Conservation (phyloP, 2,113 vertebrate genomes). For the Zosterops hypoxanthus region DNA sequence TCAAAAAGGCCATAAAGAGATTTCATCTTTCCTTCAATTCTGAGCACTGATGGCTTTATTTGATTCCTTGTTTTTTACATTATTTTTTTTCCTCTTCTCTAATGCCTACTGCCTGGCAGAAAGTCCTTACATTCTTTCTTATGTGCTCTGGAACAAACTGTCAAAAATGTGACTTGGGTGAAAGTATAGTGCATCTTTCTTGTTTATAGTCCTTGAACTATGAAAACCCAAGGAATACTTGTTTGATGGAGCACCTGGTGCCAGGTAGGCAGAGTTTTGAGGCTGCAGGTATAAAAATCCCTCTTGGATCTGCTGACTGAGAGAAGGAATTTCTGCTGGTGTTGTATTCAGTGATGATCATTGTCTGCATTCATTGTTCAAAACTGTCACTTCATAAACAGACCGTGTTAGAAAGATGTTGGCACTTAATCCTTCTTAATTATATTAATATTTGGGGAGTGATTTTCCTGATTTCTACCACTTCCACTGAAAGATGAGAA, state of each 20-base stretch:
- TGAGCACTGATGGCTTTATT: not conserved
- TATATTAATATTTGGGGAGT: not conserved
- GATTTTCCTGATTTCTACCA: not conserved
- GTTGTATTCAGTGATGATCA: not conserved
- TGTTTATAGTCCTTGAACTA: slow-evolving; percentile 24
- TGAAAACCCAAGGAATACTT: not conserved
- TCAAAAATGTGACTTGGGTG: not conserved
- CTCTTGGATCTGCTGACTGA: not conserved
- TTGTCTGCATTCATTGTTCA: not conserved
- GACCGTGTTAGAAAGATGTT: not conserved
- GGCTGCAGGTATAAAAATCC: not conserved
- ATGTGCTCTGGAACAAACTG: not conserved
- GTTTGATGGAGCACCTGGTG: not conserved
- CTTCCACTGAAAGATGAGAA: not conserved
- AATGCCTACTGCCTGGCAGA: not conserved
- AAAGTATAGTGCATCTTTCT: slow-evolving; percentile 9
- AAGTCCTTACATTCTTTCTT: slow-evolving; percentile 16
- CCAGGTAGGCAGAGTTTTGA: not conserved
- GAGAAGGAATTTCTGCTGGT: not conserved
- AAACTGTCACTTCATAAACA: not conserved
- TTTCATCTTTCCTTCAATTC: not conserved
- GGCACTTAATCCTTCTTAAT: not conserved
- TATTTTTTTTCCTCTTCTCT: not conserved
- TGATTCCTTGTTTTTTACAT: not conserved
- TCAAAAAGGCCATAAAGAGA: not conserved